Evolutionary conservation across 2,113 vertebrate genomes (phyloP).

Genomic region (Phainopepla nitens): DNA sequence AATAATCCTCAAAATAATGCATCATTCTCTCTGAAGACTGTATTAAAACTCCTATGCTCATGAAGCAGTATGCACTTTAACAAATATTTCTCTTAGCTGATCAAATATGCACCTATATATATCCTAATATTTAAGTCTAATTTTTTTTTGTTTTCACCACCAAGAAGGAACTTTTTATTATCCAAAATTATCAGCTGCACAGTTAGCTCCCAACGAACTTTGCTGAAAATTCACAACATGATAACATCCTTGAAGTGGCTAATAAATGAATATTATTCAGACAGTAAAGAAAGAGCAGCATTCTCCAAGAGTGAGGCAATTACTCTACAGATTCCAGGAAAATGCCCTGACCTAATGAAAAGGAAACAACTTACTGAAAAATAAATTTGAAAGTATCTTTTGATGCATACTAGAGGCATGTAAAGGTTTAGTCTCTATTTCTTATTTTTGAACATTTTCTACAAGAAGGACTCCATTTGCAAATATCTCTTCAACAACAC

Average conservation of each 20-base stretch:
- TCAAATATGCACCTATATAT: neutral
- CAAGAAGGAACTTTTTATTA: neutral
- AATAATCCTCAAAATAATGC: neutral
- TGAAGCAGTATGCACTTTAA: neutral
- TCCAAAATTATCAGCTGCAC: neutral
- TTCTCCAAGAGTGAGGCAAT: neutral
- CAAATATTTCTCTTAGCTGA: neutral
- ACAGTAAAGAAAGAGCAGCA: neutral
- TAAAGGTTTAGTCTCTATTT: neutral
- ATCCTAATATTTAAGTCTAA: neutral
- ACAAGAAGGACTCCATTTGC: neutral
- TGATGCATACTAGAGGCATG: neutral
- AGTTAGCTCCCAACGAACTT: neutral
- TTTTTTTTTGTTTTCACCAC: neutral
- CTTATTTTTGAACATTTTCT: neutral
- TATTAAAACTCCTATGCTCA: neutral
- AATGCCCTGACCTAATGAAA: neutral
- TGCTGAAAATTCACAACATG: neutral
- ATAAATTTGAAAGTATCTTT: neutral
- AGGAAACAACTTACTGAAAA: neutral
- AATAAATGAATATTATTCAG: neutral
- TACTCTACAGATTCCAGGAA: neutral
- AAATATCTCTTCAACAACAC: neutral
- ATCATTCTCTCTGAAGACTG: neutral
- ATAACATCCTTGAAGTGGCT: neutral